A percentile compares a stretch with the other conserved stretches of the same genome.
Conservation (phyloP, 2,113 vertebrate genomes). For the Vidua macroura region DNA sequence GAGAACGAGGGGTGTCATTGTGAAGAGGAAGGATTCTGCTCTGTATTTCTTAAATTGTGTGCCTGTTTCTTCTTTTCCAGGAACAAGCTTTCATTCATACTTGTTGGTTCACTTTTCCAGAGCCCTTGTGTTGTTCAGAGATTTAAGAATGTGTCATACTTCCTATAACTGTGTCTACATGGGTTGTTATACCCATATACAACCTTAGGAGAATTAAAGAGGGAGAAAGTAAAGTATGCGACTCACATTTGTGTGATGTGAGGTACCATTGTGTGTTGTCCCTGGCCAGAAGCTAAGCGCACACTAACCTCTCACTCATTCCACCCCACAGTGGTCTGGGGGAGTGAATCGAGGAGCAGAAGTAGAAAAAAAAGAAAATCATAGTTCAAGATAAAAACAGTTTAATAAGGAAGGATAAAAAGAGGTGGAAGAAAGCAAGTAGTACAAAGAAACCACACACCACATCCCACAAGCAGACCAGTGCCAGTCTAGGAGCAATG, state of each 20-base stretch:
- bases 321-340: neutral
- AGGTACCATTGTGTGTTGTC: neutral
- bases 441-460: accelerated
- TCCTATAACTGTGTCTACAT: neutral
- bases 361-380: neutral
- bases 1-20: neutral
- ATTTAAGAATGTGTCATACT: neutral
- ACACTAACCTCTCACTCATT: neutral
- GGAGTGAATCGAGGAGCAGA: neutral
- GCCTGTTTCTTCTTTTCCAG: neutral
- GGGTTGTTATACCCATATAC: neutral
- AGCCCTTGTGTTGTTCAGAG: neutral
- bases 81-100: neutral
- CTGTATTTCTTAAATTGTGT: neutral
- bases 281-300: neutral
- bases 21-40: neutral
- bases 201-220: neutral
- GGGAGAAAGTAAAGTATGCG: neutral
- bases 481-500: neutral
- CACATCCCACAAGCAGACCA: neutral
- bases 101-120: neutral
- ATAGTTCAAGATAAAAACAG: neutral
- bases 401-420: neutral
- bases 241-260: neutral
- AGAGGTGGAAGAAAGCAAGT: accelerated